These are phyloP conservation scores for Holothuria glaberrima DNA, from an alignment of 35 echinoderm and acorn worm genomes.

Conservation along the genomic window DNA sequence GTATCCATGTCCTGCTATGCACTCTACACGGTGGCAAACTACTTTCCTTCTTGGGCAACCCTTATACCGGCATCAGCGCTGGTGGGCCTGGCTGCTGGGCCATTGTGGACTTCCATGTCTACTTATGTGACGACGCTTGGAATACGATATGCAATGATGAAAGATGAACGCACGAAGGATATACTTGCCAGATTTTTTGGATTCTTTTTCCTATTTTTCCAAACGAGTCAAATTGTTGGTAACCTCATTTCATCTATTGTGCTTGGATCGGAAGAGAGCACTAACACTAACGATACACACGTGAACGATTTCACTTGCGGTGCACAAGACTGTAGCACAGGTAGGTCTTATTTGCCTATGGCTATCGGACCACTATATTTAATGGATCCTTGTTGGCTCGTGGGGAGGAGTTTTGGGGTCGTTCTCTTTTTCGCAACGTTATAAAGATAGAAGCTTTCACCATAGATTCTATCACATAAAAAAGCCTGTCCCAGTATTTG, in stretches of 20 bases:
- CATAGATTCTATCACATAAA: too few species aligned
- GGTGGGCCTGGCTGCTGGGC: slow-evolving; percentile 85
- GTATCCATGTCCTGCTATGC: slow-evolving; percentile 70
- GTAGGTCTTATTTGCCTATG: slow-evolving; percentile 19
- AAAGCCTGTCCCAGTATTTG: too few species aligned
- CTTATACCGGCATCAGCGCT: slow-evolving; percentile 89
- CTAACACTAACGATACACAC: not conserved
- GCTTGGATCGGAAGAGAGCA: slow-evolving; percentile 50
- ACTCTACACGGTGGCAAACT: slow-evolving; percentile 84
- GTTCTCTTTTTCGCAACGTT: too few species aligned
- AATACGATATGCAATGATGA: slow-evolving; percentile 57
- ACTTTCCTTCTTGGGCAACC: slow-evolving; percentile 83
- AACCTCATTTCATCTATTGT: slow-evolving; percentile 93
- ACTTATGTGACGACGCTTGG: slow-evolving; percentile 87
- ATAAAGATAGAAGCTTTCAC: too few species aligned
- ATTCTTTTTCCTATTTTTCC: slow-evolving; percentile 97
- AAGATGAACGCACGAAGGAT: slow-evolving; percentile 39
- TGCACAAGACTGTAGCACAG: slow-evolving; percentile 82
- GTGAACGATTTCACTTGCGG: slow-evolving; percentile 67
- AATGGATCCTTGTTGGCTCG: too few species aligned
- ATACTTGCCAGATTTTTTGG: slow-evolving; percentile 91
- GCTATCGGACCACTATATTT: too few species aligned
- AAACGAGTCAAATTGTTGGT: slow-evolving; percentile 83
- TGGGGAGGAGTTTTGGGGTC: too few species aligned
- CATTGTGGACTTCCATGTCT: slow-evolving; percentile 89